Conservation (phyloP, 2,888 invertebrate genomes). For the Melinaea marsaeus region DNA sequence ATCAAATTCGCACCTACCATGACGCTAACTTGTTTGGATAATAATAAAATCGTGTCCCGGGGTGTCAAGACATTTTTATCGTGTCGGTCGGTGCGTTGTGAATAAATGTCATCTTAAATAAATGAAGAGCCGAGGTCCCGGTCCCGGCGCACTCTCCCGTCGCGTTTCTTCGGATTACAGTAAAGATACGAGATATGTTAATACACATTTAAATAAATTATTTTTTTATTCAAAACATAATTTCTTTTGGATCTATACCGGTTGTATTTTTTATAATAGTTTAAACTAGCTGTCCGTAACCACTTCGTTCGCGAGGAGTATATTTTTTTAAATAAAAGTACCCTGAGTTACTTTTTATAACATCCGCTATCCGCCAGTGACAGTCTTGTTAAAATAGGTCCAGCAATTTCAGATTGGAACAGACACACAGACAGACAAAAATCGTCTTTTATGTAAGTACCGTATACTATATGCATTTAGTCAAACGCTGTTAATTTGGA, state of each 20-base stretch:
- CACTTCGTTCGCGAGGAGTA: background rate
- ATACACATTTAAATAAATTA: slow-evolving; percentile 46
- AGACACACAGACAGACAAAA: too few species aligned
- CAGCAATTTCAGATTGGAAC: too few species aligned
- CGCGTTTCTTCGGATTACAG: slow-evolving; percentile 27
- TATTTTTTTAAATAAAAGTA: too few species aligned
- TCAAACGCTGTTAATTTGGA: too few species aligned
- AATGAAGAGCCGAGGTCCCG: slow-evolving; percentile 41
- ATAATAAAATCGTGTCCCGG: slow-evolving; percentile 38
- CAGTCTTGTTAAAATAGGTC: too few species aligned
- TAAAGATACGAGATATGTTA: slow-evolving; percentile 56
- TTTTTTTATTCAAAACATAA: slow-evolving; percentile 8
- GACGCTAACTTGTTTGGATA: slow-evolving; percentile 32
- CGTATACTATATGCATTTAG: too few species aligned
- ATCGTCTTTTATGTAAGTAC: too few species aligned
- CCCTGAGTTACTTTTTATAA: too few species aligned
- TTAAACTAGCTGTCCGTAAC: too few species aligned
- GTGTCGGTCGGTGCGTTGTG: slow-evolving; percentile 56
- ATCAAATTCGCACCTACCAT: background rate
- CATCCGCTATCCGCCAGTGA: too few species aligned
- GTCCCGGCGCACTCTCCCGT: slow-evolving; percentile 24
- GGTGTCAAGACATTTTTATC: slow-evolving; percentile 56
- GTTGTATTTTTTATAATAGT: background rate
- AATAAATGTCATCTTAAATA: slow-evolving; percentile 69
- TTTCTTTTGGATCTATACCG: slow-evolving; percentile 3